Conservation (phyloP, 1,140 invertebrate species). For the Drosophila paulistorum region DNA sequence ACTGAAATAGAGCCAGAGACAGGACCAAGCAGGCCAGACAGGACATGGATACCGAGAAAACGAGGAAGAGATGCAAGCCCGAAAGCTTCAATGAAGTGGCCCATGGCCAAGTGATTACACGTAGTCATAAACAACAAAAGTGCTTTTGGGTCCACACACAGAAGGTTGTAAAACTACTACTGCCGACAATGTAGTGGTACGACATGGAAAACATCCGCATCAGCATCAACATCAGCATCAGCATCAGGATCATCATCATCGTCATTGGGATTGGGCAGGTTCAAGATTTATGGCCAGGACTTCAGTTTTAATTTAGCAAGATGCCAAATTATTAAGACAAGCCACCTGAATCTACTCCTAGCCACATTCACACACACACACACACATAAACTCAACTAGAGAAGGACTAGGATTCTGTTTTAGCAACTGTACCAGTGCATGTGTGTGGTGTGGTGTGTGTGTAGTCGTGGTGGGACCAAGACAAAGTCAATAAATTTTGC, state of each 20-base stretch:
- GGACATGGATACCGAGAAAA: background rate
- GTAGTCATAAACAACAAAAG: constrained; percentile 66
- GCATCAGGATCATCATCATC: constrained; percentile 18
- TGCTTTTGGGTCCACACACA: constrained; percentile 7
- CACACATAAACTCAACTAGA: constrained; percentile 9
- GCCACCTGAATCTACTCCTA: constrained; percentile 16
- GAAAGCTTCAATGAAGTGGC: constrained; percentile 52
- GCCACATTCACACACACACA: background rate
- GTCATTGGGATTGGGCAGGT: constrained; percentile 13
- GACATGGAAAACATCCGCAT: constrained; percentile 33
- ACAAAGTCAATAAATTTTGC: constrained; percentile 77
- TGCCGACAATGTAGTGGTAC: constrained; percentile 39
- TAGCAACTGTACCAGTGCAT: background rate
- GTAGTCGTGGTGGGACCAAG: constrained; percentile 31
- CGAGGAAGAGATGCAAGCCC: background rate
- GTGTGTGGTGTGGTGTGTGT: background rate
- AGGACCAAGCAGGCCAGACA: background rate
- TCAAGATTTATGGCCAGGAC: constrained; percentile 64
- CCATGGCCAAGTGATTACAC: constrained; percentile 73
- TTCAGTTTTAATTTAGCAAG: constrained; percentile 73
- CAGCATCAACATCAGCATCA: constrained; percentile 32
- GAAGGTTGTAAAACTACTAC: constrained; percentile 42
- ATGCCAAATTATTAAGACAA: constrained; percentile 68
- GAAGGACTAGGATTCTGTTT: background rate
- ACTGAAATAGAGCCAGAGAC: background rate